Evolutionary conservation across 1,140 invertebrate species (phyloP), one percentile per base, ranked within the genome.

Genomic region (Zaprionus africanus): DNA sequence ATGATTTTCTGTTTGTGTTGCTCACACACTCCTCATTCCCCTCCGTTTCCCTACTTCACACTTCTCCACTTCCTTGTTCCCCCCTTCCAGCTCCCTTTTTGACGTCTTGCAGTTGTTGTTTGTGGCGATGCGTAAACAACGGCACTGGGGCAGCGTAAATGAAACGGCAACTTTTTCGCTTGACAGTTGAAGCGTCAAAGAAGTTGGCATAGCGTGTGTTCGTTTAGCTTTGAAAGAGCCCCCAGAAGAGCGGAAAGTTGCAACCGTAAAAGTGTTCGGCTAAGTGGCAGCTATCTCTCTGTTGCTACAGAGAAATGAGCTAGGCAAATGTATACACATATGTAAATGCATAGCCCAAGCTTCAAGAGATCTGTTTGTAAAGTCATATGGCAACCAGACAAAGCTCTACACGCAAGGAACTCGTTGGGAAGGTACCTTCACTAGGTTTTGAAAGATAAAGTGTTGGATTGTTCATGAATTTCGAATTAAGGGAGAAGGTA

Each of bases 61-160:
- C 31, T 53, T 24, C 22, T 41, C 12, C 19, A 22, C 22, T 51
- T 54, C 17, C 53, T 43, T 24, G 68, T 13, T 34, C 41, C 43
- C 51, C 63, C 34, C 54, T 31, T 59, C 38, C 19, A n/a, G 31
- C 51, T 22, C 28, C 17, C 13, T 11, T 41, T 28, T 62, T 28
- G 38, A 46, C 36, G 38, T 65, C 34, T 43, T 26, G 34, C 36
- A 49, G 62, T 24, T 57, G 65, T 11, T 72, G 65, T 76, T 88
- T 80, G 66, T 90, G 62, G 61, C 62, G 85, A 84, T 88, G 84
- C 85, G 85, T 90, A 88, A 88, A 88, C 84, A 88, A 81, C 78
- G 81, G 22, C 22, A 22, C 57, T 78, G 84, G 84, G 74, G 68
- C 84, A 78, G 69, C 72, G 88, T 84, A 84, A 88, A 88, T 88